Evolutionary conservation across 2,888 invertebrate species (phyloP), one percentile per base, ranked within the genome.

Genomic region (Parapristionchus giblindavisi): DNA sequence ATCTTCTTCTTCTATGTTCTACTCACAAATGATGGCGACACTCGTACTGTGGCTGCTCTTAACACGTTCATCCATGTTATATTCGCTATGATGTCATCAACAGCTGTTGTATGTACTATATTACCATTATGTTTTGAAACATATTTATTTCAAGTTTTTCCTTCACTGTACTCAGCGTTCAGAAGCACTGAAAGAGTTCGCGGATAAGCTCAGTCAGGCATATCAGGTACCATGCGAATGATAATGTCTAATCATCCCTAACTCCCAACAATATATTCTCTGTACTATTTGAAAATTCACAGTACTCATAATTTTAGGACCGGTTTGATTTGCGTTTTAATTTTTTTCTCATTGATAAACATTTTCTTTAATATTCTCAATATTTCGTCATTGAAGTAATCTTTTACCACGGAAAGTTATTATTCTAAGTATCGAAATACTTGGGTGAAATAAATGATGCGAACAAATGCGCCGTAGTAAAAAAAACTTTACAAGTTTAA

Each of bases 1-100:
- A 38, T 61, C n/a, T 61, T 61, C 61, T 61, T 61, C 61, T 24
- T 61, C 61, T 61, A 61, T 24, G 21, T 21, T 5, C 38, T 40
- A 3, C 24, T 61, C 6, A 24, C 40, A 4, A 61, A 61, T 61
- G 38, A 40, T 17, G 38, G 38, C 1, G 5, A 38, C 38, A 61
- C 40, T 40, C 40, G 38, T 24, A 61, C n/a, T n/a, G n/a, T 61
- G 8, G 38, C 38, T 61, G 38, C 61, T 40, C 61, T 61, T 3
- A 61, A 61, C 40, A 40, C 61, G 0, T 32, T 61, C 24, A 61
- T 61, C 27, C 61, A 61, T 40, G 61, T 61, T 1, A 61, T 61
- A 1, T 61, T 61, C 61, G 61, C 61, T 6, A 21, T 61, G 11
- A 61, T 61, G 61, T 40, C 38, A 40, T 38, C 38, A 61, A 40